These are phyloP conservation scores for Chaenocephalus aceratus DNA, from an alignment of 2,113 vertebrate species.

Conservation along the genomic window DNA sequence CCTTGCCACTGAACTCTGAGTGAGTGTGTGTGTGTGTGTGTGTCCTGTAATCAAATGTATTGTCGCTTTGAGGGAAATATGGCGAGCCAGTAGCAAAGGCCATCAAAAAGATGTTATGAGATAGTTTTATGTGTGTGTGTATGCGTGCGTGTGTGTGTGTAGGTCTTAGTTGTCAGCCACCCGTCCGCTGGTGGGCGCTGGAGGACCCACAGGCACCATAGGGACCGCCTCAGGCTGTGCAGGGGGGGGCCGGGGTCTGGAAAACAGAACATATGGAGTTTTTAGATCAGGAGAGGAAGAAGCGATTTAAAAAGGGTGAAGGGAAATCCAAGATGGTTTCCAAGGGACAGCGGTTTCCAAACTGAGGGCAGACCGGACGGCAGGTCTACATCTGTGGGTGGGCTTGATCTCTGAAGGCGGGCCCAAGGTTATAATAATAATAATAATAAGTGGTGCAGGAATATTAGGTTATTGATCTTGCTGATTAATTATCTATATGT, in stretches of 20 bases:
- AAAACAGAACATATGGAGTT: background rate
- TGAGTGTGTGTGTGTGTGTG: constrained; percentile 30
- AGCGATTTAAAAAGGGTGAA: constrained; percentile 7
- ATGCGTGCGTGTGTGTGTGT: constrained; percentile 25
- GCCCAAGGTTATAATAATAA: no score
- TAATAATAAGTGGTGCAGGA: no score
- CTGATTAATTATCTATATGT: no score
- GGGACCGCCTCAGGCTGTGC: constrained; percentile 88
- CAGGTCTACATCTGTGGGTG: no score
- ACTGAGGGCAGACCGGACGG: no score
- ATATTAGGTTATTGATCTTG: no score
- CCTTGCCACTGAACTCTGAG: constrained; percentile 65
- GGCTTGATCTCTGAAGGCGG: no score
- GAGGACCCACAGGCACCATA: constrained; percentile 83
- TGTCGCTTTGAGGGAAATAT: constrained; percentile 39
- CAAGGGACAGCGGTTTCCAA: no score
- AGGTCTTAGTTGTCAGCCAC: constrained; percentile 76
- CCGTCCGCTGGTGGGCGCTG: constrained; percentile 81
- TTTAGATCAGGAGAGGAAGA: constrained; percentile 23
- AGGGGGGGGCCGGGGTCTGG: constrained; percentile 76
- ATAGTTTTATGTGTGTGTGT: constrained; percentile 35
- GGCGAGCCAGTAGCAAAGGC: constrained; percentile 68
- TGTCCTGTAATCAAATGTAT: constrained; percentile 21
- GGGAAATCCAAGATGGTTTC: no score
- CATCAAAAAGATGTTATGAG: constrained; percentile 55